Evolutionary conservation across 2,888 invertebrate genomes (phyloP).

Genomic region (Entomobrya multifasciata): DNA sequence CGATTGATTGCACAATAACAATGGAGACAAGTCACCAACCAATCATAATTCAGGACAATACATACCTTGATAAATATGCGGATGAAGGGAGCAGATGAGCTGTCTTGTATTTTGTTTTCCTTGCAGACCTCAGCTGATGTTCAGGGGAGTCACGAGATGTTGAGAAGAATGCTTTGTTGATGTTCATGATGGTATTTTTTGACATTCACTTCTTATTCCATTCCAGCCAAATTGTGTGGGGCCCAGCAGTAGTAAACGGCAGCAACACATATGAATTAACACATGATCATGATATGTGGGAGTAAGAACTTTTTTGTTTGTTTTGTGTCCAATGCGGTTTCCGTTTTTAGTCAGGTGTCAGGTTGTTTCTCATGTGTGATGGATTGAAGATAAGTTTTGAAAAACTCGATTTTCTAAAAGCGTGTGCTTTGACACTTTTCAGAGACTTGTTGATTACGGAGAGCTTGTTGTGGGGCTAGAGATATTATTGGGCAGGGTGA

Average conservation of each 20-base stretch:
- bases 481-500: too few relatives aligned
- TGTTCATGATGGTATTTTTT: neutral
- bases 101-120: conserved; percentile 29
- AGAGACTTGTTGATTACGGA: too few relatives aligned
- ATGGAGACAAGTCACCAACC: too few relatives aligned
- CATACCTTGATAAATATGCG: neutral
- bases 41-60: too few relatives aligned
- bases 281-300: conserved; percentile 7
- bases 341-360: neutral
- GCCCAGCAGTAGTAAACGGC: neutral
- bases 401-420: too few relatives aligned
- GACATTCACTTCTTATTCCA: neutral
- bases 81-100: neutral
- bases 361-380: too few relatives aligned
- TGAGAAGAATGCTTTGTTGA: conserved; percentile 30
- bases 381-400: too few relatives aligned
- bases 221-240: neutral
- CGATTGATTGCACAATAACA: too few relatives aligned
- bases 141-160: conserved; percentile 68
- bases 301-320: neutral
- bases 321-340: neutral
- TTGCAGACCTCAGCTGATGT: conserved; percentile 60
- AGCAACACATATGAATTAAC: conserved; percentile 47
- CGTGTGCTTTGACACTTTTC: too few relatives aligned
- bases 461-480: too few relatives aligned